A percentile compares a stretch with the other conserved stretches of the same genome.
These are phyloP conservation scores for Hyposoter didymator DNA, from an alignment of 2,888 invertebrate species.

Conservation along the genomic window DNA sequence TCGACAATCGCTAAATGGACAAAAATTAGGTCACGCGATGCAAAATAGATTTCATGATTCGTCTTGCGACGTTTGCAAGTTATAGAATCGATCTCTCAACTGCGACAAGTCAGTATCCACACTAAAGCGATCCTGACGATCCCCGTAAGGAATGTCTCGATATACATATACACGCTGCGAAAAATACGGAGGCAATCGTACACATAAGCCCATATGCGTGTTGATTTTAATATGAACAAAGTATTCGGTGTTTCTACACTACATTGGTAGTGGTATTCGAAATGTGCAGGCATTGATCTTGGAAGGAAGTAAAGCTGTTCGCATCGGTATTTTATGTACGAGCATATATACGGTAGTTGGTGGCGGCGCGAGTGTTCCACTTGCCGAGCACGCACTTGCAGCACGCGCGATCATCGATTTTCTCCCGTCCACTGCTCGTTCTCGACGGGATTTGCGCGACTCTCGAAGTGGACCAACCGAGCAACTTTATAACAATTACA, in stretches of 20 bases:
- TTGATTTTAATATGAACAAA: slow-evolving; percentile 52
- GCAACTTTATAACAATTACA: slow-evolving; percentile 59
- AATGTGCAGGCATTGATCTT: slow-evolving; percentile 27
- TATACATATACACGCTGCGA: not conserved
- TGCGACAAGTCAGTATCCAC: not conserved
- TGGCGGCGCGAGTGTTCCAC: slow-evolving; percentile 55
- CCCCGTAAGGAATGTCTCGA: not conserved
- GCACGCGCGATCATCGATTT: slow-evolving; percentile 68
- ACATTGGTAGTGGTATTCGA: slow-evolving; percentile 26
- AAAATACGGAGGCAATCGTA: not conserved
- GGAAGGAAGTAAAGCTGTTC: slow-evolving; percentile 10
- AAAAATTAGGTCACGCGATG: not conserved
- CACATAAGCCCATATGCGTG: not conserved
- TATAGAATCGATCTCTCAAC: not conserved
- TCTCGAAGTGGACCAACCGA: slow-evolving; percentile 63
- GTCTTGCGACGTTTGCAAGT: not conserved
- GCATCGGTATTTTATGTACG: slow-evolving; percentile 36
- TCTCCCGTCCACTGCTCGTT: slow-evolving; percentile 37
- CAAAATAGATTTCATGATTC: not conserved
- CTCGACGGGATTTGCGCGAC: slow-evolving; percentile 45
- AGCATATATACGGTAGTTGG: slow-evolving; percentile 9
- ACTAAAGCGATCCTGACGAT: not conserved
- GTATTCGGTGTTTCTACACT: slow-evolving; percentile 27
- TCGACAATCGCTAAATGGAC: not conserved
- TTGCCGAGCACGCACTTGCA: slow-evolving; percentile 62